Evolutionary conservation across 2,888 invertebrate species (phyloP), one percentile per base, ranked within the genome.

Genomic region (Seladonia tumulorum): DNA sequence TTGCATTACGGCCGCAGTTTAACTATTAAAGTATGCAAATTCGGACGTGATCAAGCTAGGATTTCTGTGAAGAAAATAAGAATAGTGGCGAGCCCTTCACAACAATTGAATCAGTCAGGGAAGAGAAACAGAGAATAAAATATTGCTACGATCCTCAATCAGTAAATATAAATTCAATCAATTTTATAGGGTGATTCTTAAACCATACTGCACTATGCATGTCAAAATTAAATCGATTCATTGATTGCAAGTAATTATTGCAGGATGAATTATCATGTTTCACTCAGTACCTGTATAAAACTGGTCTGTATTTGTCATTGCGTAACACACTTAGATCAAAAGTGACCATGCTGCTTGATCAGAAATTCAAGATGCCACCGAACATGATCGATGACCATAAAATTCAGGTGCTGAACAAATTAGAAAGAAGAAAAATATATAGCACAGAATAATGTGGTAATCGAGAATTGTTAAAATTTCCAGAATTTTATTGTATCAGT

Each of bases 261-360:
- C 63, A 94, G 94, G 94, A 93, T 47, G 93, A 94, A 47, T 76
- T 93, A 18, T 89, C 88, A 29, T 90, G 90, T 29, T 94, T 94
- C 57, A 89, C 85, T 42, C 93, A 94, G 86, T 93, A 91, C 77
- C 86, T 94, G 25, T 92, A 92, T 66, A 92, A 91, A 72, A 92
- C 87, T 12, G 93, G 93, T 42, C 57, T 78, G n/a, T 93, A 94
- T 60, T 76, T 89, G 8, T 53, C 88, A 1, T 71, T 93, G 63
- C 89, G 91, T 7, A 90, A 81, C 22, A 87, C 89, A 0, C 80
- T 94, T 57, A 93, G 91, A 53, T 79, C 83, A 8, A 93, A 91
- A 88, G 91, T 94, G 18, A 90, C 85, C 14, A 83, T 88, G 66
- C 71, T 94, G n/a, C 66, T 94, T 22, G 94, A 94, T 88, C 91